Conservation (phyloP, 2,113 vertebrate species). For the Peromyscus leucopus region DNA sequence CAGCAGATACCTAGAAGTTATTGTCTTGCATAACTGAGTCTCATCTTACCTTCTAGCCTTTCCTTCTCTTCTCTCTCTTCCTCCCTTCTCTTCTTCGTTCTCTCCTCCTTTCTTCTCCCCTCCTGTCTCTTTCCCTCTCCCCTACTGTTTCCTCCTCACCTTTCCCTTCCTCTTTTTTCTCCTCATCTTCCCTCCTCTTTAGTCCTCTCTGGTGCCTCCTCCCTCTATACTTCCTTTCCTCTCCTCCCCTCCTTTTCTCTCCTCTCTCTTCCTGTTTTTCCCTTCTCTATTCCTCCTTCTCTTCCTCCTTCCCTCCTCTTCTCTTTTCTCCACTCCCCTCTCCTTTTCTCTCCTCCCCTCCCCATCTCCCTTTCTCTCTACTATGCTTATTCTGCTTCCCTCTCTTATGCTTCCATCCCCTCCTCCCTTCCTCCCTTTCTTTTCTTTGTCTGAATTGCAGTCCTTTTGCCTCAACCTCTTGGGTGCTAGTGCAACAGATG, state of each 20-base stretch:
- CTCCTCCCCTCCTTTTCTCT: no score
- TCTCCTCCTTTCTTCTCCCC: background rate
- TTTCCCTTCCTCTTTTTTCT: background rate
- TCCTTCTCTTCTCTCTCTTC: background rate
- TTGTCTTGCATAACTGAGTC: background rate
- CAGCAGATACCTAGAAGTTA: background rate
- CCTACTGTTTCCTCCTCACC: background rate
- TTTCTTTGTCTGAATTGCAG: background rate
- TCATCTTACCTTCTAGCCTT: background rate
- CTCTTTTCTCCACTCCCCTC: no score
- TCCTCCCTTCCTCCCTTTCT: background rate
- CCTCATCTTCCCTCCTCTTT: background rate
- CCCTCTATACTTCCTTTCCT: background rate
- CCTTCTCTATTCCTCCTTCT: background rate
- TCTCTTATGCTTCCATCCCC: background rate
- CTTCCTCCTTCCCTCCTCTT: background rate
- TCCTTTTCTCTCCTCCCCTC: fast-evolving
- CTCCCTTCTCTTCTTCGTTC: background rate
- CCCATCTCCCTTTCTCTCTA: background rate
- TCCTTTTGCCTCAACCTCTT: background rate
- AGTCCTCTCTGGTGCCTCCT: background rate
- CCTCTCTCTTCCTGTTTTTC: no score
- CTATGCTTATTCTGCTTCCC: background rate
- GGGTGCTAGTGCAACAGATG: background rate
- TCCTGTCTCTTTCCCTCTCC: no score